Conservation (phyloP, 2,888 invertebrate species). For the Ditula angustiorana region DNA sequence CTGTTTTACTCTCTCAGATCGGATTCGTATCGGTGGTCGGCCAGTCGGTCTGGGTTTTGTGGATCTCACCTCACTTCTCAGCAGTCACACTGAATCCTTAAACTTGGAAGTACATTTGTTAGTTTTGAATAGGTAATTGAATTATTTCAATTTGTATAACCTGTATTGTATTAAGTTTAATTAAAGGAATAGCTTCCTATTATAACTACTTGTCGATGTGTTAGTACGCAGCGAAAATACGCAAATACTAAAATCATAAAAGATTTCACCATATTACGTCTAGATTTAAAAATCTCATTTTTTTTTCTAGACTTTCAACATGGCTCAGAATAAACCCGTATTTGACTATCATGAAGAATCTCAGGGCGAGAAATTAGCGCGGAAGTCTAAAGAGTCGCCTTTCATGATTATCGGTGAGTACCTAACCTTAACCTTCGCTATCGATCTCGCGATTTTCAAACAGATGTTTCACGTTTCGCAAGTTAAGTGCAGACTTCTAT, state of each 20-base stretch:
- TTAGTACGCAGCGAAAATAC: neutral
- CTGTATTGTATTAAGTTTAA: neutral
- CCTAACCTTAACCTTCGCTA: constrained; percentile 3
- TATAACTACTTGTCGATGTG: neutral
- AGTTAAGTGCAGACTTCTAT: too few relatives aligned
- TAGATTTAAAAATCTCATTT: neutral
- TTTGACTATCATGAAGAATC: constrained; percentile 85
- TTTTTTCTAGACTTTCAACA: constrained; percentile 45
- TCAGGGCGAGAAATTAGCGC: constrained; percentile 80
- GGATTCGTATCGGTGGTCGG: too few relatives aligned
- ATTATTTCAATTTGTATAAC: neutral
- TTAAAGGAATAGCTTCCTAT: neutral
- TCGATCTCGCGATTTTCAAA: neutral
- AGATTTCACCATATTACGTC: constrained; percentile 36
- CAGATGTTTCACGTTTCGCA: neutral
- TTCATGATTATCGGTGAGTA: constrained; percentile 89
- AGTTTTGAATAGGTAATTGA: neutral
- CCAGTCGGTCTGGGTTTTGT: neutral
- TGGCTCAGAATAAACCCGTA: constrained; percentile 66
- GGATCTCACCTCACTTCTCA: too few relatives aligned
- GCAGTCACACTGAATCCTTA: constrained; percentile 9
- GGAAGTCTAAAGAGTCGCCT: constrained; percentile 90
- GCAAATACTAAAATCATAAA: neutral
- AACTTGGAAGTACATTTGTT: neutral
- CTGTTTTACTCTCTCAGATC: too few relatives aligned